These are phyloP conservation scores for Choristoneura fumiferana DNA, from an alignment of 1,140 invertebrate species.

Conservation along the genomic window DNA sequence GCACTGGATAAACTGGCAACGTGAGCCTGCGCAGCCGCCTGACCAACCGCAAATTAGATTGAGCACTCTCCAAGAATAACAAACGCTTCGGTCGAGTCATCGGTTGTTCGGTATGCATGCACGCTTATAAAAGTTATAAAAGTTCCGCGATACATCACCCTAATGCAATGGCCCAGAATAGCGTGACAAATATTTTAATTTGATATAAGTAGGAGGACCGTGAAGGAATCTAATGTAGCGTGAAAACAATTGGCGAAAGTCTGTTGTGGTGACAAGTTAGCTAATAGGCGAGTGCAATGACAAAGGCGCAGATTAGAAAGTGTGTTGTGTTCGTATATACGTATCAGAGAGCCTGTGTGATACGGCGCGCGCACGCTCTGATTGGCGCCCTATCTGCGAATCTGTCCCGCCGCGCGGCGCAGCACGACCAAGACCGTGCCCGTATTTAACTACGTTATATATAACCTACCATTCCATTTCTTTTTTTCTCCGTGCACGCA, in stretches of 20 bases:
- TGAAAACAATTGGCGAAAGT: constrained; percentile 78
- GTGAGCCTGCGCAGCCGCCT: constrained; percentile 44
- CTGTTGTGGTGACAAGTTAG: constrained; percentile 59
- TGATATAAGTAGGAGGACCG: constrained; percentile 45
- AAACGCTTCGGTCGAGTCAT: constrained; percentile 6
- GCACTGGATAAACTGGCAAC: constrained; percentile 57
- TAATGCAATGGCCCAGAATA: constrained; percentile 48
- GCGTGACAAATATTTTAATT: constrained; percentile 38
- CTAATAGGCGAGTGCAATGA: constrained; percentile 69
- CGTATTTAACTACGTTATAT: constrained; percentile 18
- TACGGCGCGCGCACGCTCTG: constrained; percentile 67
- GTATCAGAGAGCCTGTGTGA: constrained; percentile 63
- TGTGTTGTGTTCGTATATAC: constrained; percentile 58
- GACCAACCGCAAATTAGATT: constrained; percentile 63
- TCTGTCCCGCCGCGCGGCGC: constrained; percentile 54
- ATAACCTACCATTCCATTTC: not conserved
- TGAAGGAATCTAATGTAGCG: constrained; percentile 68
- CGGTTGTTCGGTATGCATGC: not conserved
- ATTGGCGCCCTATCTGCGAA: constrained; percentile 71
- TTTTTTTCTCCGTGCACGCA: constrained; percentile 6
- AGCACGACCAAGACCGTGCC: constrained; percentile 21
- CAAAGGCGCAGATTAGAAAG: constrained; percentile 77
- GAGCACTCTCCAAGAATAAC: constrained; percentile 36
- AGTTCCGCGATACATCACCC: constrained; percentile 28
- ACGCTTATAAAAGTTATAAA: no score